Conservation (phyloP, 2,888 invertebrate species). For the Xestobium rufovillosum region DNA sequence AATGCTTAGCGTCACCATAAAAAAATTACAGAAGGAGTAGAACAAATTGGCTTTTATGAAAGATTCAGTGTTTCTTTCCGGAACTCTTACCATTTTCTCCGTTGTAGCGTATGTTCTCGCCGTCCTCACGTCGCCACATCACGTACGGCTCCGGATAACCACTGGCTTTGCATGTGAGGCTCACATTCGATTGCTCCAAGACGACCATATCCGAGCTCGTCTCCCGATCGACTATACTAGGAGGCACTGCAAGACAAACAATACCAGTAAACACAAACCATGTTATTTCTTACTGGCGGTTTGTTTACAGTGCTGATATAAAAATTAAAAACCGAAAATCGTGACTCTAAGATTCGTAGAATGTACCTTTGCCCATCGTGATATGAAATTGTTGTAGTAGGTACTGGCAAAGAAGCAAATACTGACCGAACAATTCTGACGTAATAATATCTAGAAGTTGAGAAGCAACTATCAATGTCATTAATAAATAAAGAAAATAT, state of each 20-base stretch:
- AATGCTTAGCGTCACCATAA: conserved; percentile 3
- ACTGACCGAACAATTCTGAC: too few relatives aligned
- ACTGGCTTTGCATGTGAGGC: conserved; percentile 77
- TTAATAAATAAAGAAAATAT: too few relatives aligned
- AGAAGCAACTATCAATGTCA: too few relatives aligned
- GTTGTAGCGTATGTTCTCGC: conserved; percentile 80
- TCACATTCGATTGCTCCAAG: conserved; percentile 80
- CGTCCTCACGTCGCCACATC: conserved; percentile 88
- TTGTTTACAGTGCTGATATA: too few relatives aligned
- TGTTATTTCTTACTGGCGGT: too few relatives aligned
- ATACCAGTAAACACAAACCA: too few relatives aligned
- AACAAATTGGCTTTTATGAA: background rate
- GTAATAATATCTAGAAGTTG: too few relatives aligned
- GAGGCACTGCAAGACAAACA: conserved; percentile 64
- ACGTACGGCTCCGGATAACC: conserved; percentile 89
- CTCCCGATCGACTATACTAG: conserved; percentile 80
- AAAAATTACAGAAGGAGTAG: background rate
- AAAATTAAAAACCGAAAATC: too few relatives aligned
- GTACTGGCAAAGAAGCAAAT: too few relatives aligned
- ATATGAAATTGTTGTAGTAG: too few relatives aligned
- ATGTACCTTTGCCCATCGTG: too few relatives aligned
- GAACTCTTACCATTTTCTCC: conserved; percentile 74
- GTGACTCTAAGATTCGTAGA: too few relatives aligned
- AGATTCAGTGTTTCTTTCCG: conserved; percentile 6
- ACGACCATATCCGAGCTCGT: conserved; percentile 90